phyloP scores from a whole-genome alignment of 2,113 vertebrate species.

The Colius striatus region DNA sequence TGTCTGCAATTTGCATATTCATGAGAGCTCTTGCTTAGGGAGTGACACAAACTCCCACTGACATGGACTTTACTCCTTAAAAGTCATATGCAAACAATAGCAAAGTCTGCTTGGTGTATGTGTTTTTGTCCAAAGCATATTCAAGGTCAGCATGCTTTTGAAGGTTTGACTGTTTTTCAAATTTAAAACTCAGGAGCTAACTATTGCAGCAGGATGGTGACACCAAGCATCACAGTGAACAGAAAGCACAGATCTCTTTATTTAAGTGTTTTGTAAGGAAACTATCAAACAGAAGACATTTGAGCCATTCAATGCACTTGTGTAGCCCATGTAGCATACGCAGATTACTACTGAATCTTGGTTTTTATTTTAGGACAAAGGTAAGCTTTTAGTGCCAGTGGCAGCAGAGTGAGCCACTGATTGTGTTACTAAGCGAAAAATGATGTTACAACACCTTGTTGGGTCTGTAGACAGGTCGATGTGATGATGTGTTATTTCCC shows the following conservation, averaged over 20 bases:
- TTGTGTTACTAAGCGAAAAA: neutral
- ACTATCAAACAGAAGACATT: neutral
- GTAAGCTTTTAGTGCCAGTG: neutral
- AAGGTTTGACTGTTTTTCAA: neutral
- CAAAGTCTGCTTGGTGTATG: neutral
- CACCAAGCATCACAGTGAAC: neutral
- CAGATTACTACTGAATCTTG: neutral
- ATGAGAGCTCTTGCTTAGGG: neutral
- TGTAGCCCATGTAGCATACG: neutral
- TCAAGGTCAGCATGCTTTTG: neutral
- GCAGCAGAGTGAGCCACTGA: neutral
- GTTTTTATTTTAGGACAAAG: neutral
- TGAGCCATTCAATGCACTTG: too few species aligned
- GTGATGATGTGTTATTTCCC: neutral
- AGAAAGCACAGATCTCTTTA: neutral
- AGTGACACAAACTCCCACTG: neutral
- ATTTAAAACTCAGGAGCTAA: neutral
- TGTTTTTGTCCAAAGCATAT: neutral
- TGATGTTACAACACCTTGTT: neutral
- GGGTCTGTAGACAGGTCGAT: neutral
- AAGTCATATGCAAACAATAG: neutral
- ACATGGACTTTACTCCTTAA: neutral
- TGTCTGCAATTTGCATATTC: neutral
- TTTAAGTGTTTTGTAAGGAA: neutral
- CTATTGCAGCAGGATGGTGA: neutral